Evolutionary conservation across 2,113 vertebrate species (phyloP).

Genomic region (Cyprinodon brontotheroides): DNA sequence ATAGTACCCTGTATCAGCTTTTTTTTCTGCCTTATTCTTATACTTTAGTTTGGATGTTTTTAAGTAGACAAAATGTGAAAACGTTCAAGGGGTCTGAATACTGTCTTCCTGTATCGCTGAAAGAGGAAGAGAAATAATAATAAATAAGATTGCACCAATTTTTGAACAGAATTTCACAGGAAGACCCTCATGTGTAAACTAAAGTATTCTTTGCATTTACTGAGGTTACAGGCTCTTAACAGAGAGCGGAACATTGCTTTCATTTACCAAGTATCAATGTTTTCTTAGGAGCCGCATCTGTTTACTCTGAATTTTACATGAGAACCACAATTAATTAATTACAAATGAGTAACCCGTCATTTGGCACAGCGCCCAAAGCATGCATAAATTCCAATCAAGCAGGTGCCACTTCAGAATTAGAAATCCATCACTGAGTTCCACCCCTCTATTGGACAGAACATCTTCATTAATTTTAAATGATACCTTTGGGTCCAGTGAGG

Average conservation of each 20-base stretch:
- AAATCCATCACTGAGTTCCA: slow-evolving; percentile 27
- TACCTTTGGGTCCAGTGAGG: slow-evolving; percentile 98
- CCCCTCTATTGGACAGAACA: slow-evolving; percentile 29
- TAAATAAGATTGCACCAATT: background rate
- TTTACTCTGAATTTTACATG: slow-evolving; percentile 16
- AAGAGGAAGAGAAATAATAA: background rate
- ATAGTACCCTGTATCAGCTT: background rate
- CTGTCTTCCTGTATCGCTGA: background rate
- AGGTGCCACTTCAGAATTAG: slow-evolving; percentile 24
- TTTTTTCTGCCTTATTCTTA: background rate
- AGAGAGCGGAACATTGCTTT: background rate
- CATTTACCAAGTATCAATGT: slow-evolving; percentile 6
- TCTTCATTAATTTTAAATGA: slow-evolving; percentile 33
- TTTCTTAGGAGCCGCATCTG: background rate
- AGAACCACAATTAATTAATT: slow-evolving; percentile 27
- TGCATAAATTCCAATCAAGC: slow-evolving; percentile 39
- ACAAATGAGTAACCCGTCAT: slow-evolving; percentile 11
- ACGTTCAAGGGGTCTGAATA: background rate
- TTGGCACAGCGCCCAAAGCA: slow-evolving; percentile 24
- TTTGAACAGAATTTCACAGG: slow-evolving; percentile 7
- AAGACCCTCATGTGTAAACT: slow-evolving; percentile 3
- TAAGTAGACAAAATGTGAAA: background rate
- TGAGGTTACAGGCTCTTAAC: slow-evolving; percentile 1
- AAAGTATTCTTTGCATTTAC: slow-evolving; percentile 3
- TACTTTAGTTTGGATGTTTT: background rate